Percentiles rank a stretch among this genome's conserved stretches.
Conservation (phyloP, 2,797 vertebrate genomes). For the Oreortyx pictus region DNA sequence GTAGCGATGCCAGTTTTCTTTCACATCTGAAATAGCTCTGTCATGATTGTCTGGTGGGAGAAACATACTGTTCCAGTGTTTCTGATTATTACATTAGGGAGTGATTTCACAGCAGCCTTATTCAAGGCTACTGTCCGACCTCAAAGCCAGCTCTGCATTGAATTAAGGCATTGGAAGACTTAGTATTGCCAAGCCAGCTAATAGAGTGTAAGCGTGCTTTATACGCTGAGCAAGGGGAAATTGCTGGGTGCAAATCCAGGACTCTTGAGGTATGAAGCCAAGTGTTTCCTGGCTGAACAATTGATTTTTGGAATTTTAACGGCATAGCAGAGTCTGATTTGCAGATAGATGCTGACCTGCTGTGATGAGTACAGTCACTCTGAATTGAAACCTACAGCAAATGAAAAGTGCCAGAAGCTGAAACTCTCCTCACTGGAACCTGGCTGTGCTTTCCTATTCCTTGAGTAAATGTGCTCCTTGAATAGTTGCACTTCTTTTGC, state of each 20-base stretch:
- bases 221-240: background rate
- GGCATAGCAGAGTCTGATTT: background rate
- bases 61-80: constrained; percentile 84
- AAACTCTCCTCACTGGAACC: background rate
- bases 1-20: constrained; percentile 64
- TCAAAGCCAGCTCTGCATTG: constrained; percentile 57
- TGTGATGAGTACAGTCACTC: background rate
- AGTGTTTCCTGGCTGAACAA: background rate
- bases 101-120: constrained; percentile 68
- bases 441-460: background rate
- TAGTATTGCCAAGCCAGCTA: background rate
- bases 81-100: constrained; percentile 86
- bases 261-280: background rate
- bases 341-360: background rate
- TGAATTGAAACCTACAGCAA: background rate
- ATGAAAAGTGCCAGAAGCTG: background rate
- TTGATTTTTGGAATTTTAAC: background rate
- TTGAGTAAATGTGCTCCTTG: background rate
- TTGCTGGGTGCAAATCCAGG: background rate
- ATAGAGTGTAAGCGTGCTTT: background rate
- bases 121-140: constrained; percentile 86
- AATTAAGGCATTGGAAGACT: background rate
- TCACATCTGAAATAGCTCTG: constrained; percentile 76
- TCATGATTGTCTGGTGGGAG: constrained; percentile 78
- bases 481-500: background rate